Evolutionary conservation across 53 echinoderm and acorn worm species (phyloP).

Genomic region (Paracentrotus lividus): DNA sequence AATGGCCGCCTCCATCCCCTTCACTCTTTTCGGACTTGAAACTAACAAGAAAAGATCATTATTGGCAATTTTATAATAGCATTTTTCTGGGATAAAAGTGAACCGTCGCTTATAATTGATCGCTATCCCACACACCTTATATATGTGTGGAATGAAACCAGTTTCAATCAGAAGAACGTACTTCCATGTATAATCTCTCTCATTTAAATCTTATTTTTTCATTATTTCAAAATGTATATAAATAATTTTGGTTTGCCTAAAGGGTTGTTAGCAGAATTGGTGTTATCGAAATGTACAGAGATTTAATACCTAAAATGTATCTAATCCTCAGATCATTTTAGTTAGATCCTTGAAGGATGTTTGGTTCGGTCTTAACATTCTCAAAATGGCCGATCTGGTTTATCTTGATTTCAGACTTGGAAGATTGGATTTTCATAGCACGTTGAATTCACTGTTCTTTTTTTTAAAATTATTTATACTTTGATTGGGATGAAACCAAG

Average conservation of each 20-base stretch:
- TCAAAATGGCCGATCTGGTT: neutral
- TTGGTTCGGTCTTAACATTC: neutral
- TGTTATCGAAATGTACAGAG: neutral
- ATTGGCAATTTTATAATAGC: neutral
- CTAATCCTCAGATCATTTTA: neutral
- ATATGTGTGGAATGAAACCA: neutral
- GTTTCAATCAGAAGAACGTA: neutral
- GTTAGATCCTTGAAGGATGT: neutral
- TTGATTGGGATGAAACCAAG: no score
- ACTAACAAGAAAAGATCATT: neutral
- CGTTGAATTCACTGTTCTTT: no score
- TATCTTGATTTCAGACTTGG: no score
- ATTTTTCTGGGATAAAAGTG: neutral
- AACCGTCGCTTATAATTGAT: neutral
- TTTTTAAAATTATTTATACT: no score
- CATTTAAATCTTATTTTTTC: neutral
- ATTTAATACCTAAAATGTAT: neutral
- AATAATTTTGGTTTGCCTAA: neutral
- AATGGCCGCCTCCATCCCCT: constrained; percentile 21
- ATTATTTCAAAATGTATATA: neutral
- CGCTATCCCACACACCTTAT: neutral
- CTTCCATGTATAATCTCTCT: neutral
- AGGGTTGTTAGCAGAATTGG: neutral
- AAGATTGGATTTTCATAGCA: no score
- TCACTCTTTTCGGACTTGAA: neutral